A percentile compares a stretch with the other conserved stretches of the same genome.
These are phyloP conservation scores for Drosophila albomicans DNA, from an alignment of 1,140 invertebrate genomes.

Conservation along the genomic window DNA sequence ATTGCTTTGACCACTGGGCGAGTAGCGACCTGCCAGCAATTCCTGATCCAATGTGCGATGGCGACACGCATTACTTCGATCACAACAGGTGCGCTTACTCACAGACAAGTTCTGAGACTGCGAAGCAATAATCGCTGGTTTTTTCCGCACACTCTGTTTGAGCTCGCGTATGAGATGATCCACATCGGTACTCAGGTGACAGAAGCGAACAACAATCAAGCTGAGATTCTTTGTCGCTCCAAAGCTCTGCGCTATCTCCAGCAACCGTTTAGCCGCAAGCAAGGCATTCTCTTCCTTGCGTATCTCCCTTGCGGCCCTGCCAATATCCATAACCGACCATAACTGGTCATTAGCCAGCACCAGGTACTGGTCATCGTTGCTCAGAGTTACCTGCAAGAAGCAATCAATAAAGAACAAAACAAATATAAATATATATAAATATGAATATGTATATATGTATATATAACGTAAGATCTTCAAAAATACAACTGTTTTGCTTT, in stretches of 20 bases:
- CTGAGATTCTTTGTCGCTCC: constrained; percentile 92
- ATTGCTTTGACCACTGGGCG: constrained; percentile 93
- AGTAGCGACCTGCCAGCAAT: constrained; percentile 88
- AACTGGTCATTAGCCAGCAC: constrained; percentile 92
- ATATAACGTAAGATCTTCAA: background rate
- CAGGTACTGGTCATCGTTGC: constrained; percentile 93
- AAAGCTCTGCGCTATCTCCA: constrained; percentile 93
- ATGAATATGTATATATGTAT: background rate
- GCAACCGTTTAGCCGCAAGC: constrained; percentile 91
- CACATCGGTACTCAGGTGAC: constrained; percentile 88
- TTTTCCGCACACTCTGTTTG: constrained; percentile 89
- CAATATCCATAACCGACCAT: constrained; percentile 91
- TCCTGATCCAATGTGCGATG: constrained; percentile 84
- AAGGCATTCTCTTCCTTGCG: constrained; percentile 90
- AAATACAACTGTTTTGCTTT: no score
- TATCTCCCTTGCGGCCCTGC: constrained; percentile 91
- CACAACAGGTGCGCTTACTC: constrained; percentile 88
- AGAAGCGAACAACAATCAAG: constrained; percentile 90
- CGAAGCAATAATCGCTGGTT: constrained; percentile 79
- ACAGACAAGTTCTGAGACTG: constrained; percentile 74
- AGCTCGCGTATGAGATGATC: constrained; percentile 91
- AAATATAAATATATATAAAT: background rate
- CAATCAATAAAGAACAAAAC: background rate
- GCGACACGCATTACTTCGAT: constrained; percentile 87
- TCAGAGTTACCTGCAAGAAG: constrained; percentile 86